These are phyloP conservation scores for Cylloceria caligata DNA, from an alignment of 2,888 invertebrate genomes.

Conservation along the genomic window DNA sequence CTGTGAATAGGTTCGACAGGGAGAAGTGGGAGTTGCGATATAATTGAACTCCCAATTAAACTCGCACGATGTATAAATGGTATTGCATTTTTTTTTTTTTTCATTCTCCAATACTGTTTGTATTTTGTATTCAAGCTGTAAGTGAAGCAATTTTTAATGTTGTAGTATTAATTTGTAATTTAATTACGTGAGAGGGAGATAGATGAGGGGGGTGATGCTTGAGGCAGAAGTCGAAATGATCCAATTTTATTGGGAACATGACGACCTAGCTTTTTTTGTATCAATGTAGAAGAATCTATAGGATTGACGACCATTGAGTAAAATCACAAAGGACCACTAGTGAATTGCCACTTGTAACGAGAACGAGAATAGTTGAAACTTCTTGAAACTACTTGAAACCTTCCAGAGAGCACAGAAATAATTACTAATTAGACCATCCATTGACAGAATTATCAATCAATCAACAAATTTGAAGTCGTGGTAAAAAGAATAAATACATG, in stretches of 20 bases:
- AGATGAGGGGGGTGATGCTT: background rate
- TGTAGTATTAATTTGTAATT: background rate
- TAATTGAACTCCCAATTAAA: conserved; percentile 5
- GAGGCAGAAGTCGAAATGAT: background rate
- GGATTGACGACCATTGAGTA: background rate
- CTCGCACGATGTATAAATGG: background rate
- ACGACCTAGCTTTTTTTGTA: background rate
- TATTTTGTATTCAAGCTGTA: background rate
- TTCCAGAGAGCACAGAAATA: background rate
- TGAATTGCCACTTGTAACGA: conserved; percentile 5
- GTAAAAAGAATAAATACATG: background rate
- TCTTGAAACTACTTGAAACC: too few relatives aligned
- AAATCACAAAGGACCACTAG: background rate
- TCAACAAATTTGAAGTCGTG: background rate
- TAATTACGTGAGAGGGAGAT: background rate
- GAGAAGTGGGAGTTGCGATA: background rate
- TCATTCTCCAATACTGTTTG: background rate
- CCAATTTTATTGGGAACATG: background rate
- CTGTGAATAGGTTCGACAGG: conserved; percentile 2
- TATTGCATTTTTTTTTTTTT: background rate
- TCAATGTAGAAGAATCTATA: background rate
- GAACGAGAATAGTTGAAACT: conserved; percentile 3
- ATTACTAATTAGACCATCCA: background rate
- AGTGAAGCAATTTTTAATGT: background rate
- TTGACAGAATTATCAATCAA: background rate